Conservation (phyloP, 2,888 invertebrate genomes). For the Conistra vaccinii region DNA sequence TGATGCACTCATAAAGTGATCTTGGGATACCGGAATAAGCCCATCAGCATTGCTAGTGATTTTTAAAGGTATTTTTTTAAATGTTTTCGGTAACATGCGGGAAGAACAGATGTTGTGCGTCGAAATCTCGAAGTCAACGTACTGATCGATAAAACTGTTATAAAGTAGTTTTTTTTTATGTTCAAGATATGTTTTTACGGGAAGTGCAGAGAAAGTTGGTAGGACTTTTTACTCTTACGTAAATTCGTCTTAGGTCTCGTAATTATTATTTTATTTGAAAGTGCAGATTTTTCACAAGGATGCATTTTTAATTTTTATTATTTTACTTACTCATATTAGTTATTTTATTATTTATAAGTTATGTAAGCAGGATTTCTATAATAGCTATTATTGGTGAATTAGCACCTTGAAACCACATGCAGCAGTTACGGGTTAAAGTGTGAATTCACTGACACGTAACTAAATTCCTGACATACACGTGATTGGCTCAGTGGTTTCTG, state of each 20-base stretch:
- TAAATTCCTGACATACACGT: conserved; percentile 14
- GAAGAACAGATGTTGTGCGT: conserved; percentile 58
- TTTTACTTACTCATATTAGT: no score
- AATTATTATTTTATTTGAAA: neutral
- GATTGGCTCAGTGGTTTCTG: conserved; percentile 11
- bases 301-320: neutral
- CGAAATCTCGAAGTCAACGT: conserved; percentile 58
- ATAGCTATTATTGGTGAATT: conserved; percentile 14
- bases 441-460: conserved; percentile 22
- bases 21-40: conserved; percentile 72
- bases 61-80: conserved; percentile 65
- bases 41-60: conserved; percentile 72
- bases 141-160: conserved; percentile 39
- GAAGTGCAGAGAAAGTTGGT: conserved; percentile 30
- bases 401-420: conserved; percentile 26
- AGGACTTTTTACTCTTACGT: neutral
- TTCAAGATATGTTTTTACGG: neutral
- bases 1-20: conserved; percentile 73
- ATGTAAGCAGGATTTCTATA: neutral
- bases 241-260: neutral
- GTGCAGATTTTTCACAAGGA: neutral
- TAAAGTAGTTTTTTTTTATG: conserved; percentile 16
- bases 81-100: conserved; percentile 63
- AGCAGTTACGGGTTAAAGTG: conserved; percentile 36
- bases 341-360: neutral